These are phyloP conservation scores for Acanthisitta chloris DNA, from an alignment of 2,113 vertebrate species.

Conservation along the genomic window DNA sequence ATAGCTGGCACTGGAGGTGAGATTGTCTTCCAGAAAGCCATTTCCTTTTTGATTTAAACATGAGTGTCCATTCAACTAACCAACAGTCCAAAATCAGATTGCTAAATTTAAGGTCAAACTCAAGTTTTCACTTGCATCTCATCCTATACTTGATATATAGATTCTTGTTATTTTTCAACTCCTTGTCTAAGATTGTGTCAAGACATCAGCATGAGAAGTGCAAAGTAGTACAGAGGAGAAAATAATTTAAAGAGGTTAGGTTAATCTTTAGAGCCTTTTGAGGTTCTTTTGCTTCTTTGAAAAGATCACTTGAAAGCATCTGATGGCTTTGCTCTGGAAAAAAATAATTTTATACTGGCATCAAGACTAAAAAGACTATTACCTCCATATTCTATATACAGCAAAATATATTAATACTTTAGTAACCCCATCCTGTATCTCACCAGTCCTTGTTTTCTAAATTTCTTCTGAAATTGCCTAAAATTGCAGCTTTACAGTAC, in stretches of 20 bases:
- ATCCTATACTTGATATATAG: not conserved
- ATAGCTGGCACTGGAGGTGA: not conserved
- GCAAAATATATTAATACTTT: not conserved
- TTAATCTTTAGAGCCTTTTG: not conserved
- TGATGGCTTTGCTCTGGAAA: not conserved
- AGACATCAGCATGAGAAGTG: not conserved
- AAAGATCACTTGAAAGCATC: not conserved
- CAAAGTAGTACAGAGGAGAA: not conserved
- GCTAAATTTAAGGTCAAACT: not conserved
- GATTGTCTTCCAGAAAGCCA: not conserved
- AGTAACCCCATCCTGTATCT: not conserved
- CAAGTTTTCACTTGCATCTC: not conserved
- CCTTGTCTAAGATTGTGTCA: rapidly evolving
- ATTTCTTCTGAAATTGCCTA: not conserved
- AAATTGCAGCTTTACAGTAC: not conserved
- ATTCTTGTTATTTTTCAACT: not conserved
- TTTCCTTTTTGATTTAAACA: not conserved
- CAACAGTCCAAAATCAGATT: not conserved
- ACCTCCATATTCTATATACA: not conserved
- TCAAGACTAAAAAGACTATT: not conserved
- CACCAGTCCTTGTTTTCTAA: not conserved
- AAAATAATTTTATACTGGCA: not conserved
- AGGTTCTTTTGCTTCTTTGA: not conserved
- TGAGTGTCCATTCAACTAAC: not conserved
- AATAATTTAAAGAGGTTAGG: not conserved